A percentile compares a stretch with the other conserved stretches of the same genome.
Evolutionary conservation across 2,113 vertebrate species (phyloP).

Genomic region (Garra rufa): DNA sequence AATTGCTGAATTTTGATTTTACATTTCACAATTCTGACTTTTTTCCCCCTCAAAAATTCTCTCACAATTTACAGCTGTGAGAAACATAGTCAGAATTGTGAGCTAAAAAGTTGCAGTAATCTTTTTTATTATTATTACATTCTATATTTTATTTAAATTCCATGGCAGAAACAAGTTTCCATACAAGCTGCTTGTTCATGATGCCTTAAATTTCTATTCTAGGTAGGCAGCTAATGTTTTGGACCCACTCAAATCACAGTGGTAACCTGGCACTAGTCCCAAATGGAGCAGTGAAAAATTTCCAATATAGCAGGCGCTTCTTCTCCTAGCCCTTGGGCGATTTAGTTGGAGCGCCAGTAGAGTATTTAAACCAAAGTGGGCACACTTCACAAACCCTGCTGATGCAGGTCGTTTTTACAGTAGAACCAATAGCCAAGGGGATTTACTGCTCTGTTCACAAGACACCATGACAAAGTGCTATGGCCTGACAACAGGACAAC

Average conservation of each 20-base stretch:
- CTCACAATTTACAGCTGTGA: too few species aligned
- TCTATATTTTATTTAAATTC: background rate
- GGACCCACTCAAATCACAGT: background rate
- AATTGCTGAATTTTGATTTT: too few species aligned
- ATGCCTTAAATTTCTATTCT: background rate
- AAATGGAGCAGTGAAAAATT: background rate
- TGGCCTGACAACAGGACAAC: conserved; percentile 41
- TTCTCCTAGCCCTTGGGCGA: conserved; percentile 61
- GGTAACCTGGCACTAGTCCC: background rate
- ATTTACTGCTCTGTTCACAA: conserved; percentile 42
- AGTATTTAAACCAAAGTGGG: conserved; percentile 66
- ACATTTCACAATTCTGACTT: too few species aligned
- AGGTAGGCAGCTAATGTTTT: background rate
- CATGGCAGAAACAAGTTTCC: background rate
- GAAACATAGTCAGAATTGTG: too few species aligned
- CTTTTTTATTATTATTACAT: too few species aligned
- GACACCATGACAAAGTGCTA: conserved; percentile 47
- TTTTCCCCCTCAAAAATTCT: too few species aligned
- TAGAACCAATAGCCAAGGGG: conserved; percentile 57
- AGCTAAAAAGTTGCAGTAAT: too few species aligned
- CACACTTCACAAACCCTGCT: conserved; percentile 68
- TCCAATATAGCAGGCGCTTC: conserved; percentile 54
- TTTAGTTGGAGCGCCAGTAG: conserved; percentile 60
- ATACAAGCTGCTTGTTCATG: background rate
- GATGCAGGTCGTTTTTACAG: conserved; percentile 43